phyloP scores from a whole-genome alignment of 2,888 invertebrate genomes.

The Meloe dianella region DNA sequence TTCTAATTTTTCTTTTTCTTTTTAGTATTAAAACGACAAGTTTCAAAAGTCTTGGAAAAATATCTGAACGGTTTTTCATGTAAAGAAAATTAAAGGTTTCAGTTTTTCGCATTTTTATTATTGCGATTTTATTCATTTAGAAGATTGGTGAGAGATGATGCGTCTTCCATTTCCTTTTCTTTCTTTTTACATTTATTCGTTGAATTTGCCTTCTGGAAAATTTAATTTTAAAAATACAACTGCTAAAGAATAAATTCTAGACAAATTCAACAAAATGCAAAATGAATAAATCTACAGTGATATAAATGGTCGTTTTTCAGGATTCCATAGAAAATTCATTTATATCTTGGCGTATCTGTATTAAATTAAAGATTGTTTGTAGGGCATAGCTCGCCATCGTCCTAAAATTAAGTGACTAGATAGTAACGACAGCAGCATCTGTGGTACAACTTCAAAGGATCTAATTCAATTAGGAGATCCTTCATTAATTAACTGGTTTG shows the following conservation, averaged over 20 bases:
- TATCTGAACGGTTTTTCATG: slow-evolving; percentile 37
- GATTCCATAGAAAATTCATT: too few species aligned
- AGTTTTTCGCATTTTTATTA: slow-evolving; percentile 30
- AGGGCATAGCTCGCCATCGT: slow-evolving; percentile 13
- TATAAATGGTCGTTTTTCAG: neutral
- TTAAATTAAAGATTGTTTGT: slow-evolving; percentile 3
- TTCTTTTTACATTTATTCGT: slow-evolving; percentile 16
- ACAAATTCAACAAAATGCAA: neutral
- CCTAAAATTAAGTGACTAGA: slow-evolving; percentile 11
- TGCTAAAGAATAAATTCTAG: neutral
- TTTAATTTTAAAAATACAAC: slow-evolving; percentile 31
- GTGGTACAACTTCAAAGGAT: slow-evolving; percentile 43
- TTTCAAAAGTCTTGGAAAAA: slow-evolving; percentile 27
- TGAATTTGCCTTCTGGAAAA: slow-evolving; percentile 31
- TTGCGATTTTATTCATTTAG: slow-evolving; percentile 37
- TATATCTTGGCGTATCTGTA: neutral
- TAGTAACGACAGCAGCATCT: too few species aligned
- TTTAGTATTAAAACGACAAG: slow-evolving; percentile 15
- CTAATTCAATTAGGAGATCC: slow-evolving; percentile 48
- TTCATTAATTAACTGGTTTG: slow-evolving; percentile 50
- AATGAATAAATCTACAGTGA: neutral
- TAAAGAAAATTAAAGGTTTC: slow-evolving; percentile 37
- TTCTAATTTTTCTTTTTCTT: neutral
- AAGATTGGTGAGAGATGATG: slow-evolving; percentile 13
- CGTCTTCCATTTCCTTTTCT: slow-evolving; percentile 16